Percentiles rank a stretch among this genome's conserved stretches.
These are phyloP conservation scores for Monodelphis domestica DNA, from an alignment of 2,797 vertebrate genomes.

Conservation along the genomic window DNA sequence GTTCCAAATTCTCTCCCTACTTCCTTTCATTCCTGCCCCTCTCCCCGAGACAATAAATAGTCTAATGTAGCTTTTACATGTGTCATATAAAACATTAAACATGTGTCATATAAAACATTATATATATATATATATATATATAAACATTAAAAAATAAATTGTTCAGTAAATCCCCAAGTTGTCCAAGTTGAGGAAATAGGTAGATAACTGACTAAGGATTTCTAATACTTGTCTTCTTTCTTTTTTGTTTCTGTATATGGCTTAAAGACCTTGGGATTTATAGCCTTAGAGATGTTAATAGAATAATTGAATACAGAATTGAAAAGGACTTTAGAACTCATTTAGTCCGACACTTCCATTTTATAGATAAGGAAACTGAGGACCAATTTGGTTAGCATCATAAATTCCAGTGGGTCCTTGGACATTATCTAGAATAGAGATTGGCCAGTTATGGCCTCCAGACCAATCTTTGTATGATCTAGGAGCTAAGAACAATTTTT, in stretches of 20 bases:
- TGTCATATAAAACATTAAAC: too few relatives aligned
- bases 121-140: too few relatives aligned
- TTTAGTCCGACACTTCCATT: neutral
- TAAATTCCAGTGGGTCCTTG: neutral
- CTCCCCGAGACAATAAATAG: too few relatives aligned
- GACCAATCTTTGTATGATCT: neutral
- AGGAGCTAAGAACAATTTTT: neutral
- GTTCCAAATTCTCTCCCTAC: too few relatives aligned
- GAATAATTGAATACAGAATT: neutral
- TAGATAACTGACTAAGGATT: neutral
- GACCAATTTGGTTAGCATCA: neutral
- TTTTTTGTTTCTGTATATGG: conserved; percentile 30
- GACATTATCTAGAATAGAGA: neutral
- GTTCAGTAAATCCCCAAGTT: neutral
- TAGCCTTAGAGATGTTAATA: conserved; percentile 16
- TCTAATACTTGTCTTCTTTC: neutral
- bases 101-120: too few relatives aligned
- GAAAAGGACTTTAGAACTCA: neutral
- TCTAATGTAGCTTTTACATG: too few relatives aligned
- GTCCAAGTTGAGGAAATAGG: conserved; percentile 28
- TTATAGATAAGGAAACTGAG: neutral
- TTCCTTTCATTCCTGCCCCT: too few relatives aligned
- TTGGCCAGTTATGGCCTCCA: neutral
- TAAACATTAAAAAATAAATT: neutral
- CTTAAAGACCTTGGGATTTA: neutral